These are phyloP conservation scores for Drosophila asahinai DNA, from an alignment of 1,140 invertebrate genomes.

Conservation along the genomic window DNA sequence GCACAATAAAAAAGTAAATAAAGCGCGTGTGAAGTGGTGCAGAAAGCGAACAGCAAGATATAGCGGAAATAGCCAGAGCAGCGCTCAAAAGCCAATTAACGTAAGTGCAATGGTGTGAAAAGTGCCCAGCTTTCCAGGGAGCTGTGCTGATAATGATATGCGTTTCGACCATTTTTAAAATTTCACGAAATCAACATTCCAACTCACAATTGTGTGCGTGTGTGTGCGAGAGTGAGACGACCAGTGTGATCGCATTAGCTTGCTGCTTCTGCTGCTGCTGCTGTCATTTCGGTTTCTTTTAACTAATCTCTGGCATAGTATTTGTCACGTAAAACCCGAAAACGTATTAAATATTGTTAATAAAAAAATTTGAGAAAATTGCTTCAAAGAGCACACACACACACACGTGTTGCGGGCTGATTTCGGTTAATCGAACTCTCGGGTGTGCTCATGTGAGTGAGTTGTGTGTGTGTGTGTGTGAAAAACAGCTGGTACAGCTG, in stretches of 20 bases:
- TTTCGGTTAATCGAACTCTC: constrained; percentile 33
- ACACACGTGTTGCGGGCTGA: constrained; percentile 39
- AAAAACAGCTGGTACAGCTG: constrained; percentile 79
- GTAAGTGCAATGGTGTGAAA: constrained; percentile 62
- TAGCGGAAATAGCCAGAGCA: constrained; percentile 35
- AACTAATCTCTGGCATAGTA: constrained; percentile 60
- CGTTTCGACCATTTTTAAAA: constrained; percentile 81
- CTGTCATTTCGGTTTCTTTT: constrained; percentile 69
- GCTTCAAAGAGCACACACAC: constrained; percentile 1
- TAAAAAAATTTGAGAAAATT: constrained; percentile 24
- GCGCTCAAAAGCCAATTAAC: constrained; percentile 28
- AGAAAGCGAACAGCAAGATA: constrained; percentile 44
- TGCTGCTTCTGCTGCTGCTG: constrained; percentile 27
- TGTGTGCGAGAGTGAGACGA: constrained; percentile 62
- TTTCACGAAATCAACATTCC: constrained; percentile 83
- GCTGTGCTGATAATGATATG: constrained; percentile 73
- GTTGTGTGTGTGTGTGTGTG: constrained; percentile 15
- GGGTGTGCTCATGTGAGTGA: constrained; percentile 14
- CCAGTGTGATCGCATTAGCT: constrained; percentile 60
- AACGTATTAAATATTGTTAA: constrained; percentile 42
- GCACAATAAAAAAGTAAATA: constrained; percentile 79
- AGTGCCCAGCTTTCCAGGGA: constrained; percentile 13
- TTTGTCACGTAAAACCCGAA: constrained; percentile 72
- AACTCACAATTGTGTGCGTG: constrained; percentile 66
- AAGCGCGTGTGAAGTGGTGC: constrained; percentile 77